Percentiles rank a stretch among this genome's conserved stretches.
phyloP scores from a whole-genome alignment of 2,113 vertebrate genomes.

The Plotosus lineatus region DNA sequence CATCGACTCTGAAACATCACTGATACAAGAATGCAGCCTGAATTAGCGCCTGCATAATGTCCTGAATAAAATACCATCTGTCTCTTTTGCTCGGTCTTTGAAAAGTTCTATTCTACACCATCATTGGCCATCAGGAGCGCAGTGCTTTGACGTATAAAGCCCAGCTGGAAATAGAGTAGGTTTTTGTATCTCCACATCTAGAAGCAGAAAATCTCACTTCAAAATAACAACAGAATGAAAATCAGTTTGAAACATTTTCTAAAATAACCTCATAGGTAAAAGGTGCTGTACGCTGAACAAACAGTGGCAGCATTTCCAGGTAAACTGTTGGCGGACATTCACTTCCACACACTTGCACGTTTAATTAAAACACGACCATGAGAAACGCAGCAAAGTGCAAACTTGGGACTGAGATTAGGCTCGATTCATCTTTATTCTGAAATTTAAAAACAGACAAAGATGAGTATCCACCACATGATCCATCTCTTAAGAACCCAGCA shows the following conservation, averaged over 20 bases:
- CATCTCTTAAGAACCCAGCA: background rate
- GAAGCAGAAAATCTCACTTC: background rate
- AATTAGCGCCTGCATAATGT: background rate
- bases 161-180: background rate
- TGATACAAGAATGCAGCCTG: too few relatives aligned
- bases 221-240: background rate
- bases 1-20: background rate
- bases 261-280: background rate
- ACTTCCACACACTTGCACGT: background rate
- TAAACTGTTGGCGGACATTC: background rate
- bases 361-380: background rate
- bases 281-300: background rate
- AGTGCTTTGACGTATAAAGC: background rate
- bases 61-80: background rate
- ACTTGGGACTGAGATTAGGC: background rate
- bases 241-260: background rate
- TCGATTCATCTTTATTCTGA: constrained; percentile 30
- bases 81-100: background rate
- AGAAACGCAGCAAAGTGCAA: constrained; percentile 7
- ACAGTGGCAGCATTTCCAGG: background rate
- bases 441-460: background rate
- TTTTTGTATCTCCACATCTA: background rate
- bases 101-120: background rate
- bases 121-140: background rate
- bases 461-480: background rate